Evolutionary conservation across 2,113 vertebrate species (phyloP).

Genomic region (Phalacrocorax brasilianus): DNA sequence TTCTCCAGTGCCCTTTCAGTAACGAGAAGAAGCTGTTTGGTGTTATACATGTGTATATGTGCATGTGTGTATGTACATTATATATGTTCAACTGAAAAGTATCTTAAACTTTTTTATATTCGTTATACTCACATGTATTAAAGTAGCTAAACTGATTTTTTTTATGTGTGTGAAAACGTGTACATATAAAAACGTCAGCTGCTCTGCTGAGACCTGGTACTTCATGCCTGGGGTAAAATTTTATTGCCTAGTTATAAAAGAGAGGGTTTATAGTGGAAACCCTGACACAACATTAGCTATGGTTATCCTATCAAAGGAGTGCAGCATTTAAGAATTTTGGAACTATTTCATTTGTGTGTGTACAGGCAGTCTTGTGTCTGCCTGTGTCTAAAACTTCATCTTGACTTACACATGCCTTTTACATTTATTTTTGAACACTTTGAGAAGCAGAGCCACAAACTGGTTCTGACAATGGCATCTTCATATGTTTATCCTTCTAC

Average conservation of each 20-base stretch:
- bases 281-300: constrained; percentile 57
- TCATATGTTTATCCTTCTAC: background rate
- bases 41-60: background rate
- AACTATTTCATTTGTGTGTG: background rate
- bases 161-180: constrained; percentile 9
- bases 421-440: background rate
- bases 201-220: constrained; percentile 45
- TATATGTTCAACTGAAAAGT: background rate
- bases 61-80: background rate
- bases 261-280: constrained; percentile 68
- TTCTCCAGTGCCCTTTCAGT: background rate
- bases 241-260: constrained; percentile 66
- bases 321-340: constrained; percentile 44
- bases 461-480: background rate
- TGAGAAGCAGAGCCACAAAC: background rate
- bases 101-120: background rate
- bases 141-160: constrained; percentile 2
- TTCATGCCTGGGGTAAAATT: constrained; percentile 57
- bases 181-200: constrained; percentile 57
- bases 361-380: background rate
- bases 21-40: background rate
- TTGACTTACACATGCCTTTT: background rate
- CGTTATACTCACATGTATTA: background rate
- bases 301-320: constrained; percentile 32
- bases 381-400: background rate